These are phyloP conservation scores for Gymnothorax javanicus DNA, from an alignment of 2,797 vertebrate genomes.

Conservation along the genomic window DNA sequence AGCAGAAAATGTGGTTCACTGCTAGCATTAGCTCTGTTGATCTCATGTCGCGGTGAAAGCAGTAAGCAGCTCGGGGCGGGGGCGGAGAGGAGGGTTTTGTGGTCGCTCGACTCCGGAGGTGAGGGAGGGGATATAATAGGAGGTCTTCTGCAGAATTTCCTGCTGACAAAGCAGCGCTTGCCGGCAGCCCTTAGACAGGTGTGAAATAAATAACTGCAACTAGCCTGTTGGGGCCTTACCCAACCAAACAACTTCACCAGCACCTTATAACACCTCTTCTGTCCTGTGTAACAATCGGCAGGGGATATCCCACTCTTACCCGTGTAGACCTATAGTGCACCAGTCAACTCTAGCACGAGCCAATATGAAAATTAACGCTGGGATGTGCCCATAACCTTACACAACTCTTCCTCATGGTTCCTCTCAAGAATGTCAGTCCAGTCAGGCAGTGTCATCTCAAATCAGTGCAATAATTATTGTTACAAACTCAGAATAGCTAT, in stretches of 20 bases:
- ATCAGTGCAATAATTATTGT: too few species aligned
- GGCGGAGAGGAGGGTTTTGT: neutral
- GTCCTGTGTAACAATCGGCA: neutral
- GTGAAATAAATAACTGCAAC: neutral
- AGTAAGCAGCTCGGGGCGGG: neutral
- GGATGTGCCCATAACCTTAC: neutral
- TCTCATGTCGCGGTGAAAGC: too few species aligned
- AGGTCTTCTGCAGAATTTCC: neutral
- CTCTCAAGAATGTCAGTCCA: neutral
- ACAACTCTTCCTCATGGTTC: neutral
- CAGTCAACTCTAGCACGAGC: neutral
- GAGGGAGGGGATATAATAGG: neutral
- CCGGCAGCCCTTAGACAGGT: neutral
- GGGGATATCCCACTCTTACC: neutral
- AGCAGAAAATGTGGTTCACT: too few species aligned
- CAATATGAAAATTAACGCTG: neutral
- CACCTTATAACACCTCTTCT: neutral
- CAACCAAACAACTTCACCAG: neutral
- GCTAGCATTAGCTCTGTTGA: too few species aligned
- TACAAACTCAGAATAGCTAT: too few species aligned
- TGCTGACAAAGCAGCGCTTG: neutral
- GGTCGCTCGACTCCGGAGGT: neutral
- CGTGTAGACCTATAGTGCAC: neutral
- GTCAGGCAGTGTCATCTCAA: neutral
- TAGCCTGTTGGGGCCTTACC: neutral